Conservation (phyloP, 2,888 invertebrate species). For the Acanthosoma haemorrhoidale region DNA sequence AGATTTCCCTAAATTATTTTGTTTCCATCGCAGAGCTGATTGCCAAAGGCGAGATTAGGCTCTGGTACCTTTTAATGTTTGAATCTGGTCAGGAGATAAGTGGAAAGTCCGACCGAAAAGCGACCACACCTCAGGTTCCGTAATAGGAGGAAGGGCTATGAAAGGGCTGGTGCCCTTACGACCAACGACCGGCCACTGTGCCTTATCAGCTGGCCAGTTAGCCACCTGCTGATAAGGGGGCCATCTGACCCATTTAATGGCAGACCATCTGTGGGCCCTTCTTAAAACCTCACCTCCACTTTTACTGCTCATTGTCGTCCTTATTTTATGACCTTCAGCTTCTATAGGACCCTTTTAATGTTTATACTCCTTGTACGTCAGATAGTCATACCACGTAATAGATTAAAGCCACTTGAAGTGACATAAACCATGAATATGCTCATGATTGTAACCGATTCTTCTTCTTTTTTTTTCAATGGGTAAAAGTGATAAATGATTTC, state of each 20-base stretch:
- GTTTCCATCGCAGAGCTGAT: constrained; percentile 8
- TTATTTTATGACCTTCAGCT: background rate
- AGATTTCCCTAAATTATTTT: too few relatives aligned
- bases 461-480: too few relatives aligned
- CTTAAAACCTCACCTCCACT: constrained; percentile 7
- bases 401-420: too few relatives aligned
- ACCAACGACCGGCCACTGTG: background rate
- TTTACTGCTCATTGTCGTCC: background rate
- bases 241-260: constrained; percentile 5
- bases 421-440: too few relatives aligned
- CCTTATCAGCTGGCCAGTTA: background rate
- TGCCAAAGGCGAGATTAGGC: background rate
- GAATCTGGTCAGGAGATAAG: constrained; percentile 3
- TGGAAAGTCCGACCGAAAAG: too few relatives aligned
- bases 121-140: too few relatives aligned
- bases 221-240: constrained; percentile 2
- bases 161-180: background rate
- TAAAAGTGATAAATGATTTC: too few relatives aligned
- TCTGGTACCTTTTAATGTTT: background rate
- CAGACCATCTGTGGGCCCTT: background rate
- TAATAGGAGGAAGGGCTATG: background rate
- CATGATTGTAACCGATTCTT: too few relatives aligned
- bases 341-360: too few relatives aligned
- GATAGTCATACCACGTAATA: too few relatives aligned
- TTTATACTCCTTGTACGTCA: too few relatives aligned